Base-by-base conservation (phyloP, 2,888 invertebrate genomes). In the Protophormia terraenovae region DNA sequence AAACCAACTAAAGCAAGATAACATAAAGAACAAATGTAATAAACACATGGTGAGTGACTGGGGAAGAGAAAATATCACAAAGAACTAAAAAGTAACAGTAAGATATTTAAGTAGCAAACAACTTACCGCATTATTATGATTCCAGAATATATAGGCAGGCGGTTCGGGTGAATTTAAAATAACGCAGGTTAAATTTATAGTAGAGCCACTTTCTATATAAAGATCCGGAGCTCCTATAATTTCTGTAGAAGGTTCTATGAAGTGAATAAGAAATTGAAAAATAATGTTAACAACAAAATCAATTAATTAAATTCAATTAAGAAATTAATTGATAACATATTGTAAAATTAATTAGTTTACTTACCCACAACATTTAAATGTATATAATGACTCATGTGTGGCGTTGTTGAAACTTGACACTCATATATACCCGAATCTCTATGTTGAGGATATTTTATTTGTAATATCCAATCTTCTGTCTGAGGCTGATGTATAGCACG, bases 61-160 rank as follows among this genome's bases (percentile, higher is more conserved):
- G 5, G 3, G 22, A 19, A 32, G 10, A 27, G 14, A 55, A 41
- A 24, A 55, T 2, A 1, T 1, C 19, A 22, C 1, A 12, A 12
- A 32, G 1, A 16, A 16, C 6, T 16, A 35, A 55, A 35, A 8
- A 47, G 10, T 2, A 2, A 19, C 5, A 41, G 14, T 0, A 1
- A 14, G 27, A 22, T 35, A 14, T 14, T 10, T 5, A 35, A 41
- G 7, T 29, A 35, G 12, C 7, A 60, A 4, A 66, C 72, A 88
- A 94, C 96, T 96, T 94, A 98, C 97, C 93, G 96, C 97, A 92
- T 97, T 96, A 93, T 97, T 97, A 93, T 97, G 97, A 94, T 97
- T 97, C 97, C 97, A 98, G 93, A 96, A 97, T 92, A 98, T 97
- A 93, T 97, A 98, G 79, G 97, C 97, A 53, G 98, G 98, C 83